Evolutionary conservation across 1,140 invertebrate species (phyloP).

Genomic region (Bombus haemorrhoidalis): DNA sequence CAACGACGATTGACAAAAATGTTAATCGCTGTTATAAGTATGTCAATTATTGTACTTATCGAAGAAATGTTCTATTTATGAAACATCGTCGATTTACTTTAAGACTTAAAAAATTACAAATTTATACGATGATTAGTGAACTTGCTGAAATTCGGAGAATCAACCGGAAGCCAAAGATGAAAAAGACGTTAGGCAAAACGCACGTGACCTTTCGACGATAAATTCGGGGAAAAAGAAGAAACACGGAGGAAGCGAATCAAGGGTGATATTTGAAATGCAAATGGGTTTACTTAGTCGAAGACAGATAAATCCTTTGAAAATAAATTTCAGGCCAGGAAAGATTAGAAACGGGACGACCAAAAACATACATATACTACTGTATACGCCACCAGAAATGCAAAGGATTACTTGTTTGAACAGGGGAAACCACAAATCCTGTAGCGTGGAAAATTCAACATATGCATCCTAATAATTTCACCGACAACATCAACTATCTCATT

Average conservation of each 20-base stretch:
- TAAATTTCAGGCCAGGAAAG: constrained; percentile 21
- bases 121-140: background rate
- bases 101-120: background rate
- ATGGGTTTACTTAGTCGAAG: constrained; percentile 36
- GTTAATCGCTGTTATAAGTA: no score
- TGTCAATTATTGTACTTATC: no score
- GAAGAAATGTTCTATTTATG: no score
- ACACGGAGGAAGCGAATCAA: constrained; percentile 13
- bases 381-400: background rate
- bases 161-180: background rate
- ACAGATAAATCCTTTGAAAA: constrained; percentile 38
- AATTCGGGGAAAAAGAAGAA: constrained; percentile 3
- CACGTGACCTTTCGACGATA: constrained; percentile 27
- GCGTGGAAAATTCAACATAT: background rate
- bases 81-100: no score
- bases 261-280: constrained; percentile 45
- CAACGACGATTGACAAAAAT: no score
- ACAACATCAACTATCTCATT: background rate
- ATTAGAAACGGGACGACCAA: constrained; percentile 17
- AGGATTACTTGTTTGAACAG: constrained; percentile 13
- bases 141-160: background rate
- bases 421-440: background rate
- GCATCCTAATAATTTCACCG: constrained; percentile 53
- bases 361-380: constrained; percentile 3
- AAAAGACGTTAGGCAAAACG: background rate